Conservation (phyloP, 1,140 invertebrate genomes). For the Aphis gossypii region DNA sequence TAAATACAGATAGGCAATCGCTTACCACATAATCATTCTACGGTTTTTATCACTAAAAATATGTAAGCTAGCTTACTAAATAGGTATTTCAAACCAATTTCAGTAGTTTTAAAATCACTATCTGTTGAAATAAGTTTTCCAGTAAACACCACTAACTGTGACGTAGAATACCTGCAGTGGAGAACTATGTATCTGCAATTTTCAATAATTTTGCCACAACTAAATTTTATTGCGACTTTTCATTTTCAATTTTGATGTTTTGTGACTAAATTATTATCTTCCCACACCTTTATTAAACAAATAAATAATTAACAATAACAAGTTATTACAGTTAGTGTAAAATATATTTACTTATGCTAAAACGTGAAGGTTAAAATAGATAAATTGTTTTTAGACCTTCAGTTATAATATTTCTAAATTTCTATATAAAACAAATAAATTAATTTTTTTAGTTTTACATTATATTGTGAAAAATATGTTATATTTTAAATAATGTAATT, state of each 20-base stretch:
- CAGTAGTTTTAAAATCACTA: neutral
- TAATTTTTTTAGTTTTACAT: neutral
- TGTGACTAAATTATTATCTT: too few relatives aligned
- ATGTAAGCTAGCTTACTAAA: neutral
- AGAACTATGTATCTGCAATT: too few relatives aligned
- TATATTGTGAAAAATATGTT: neutral
- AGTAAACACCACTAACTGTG: too few relatives aligned
- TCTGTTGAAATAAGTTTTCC: neutral
- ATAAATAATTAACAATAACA: too few relatives aligned
- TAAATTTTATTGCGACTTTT: neutral
- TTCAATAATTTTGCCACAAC: neutral
- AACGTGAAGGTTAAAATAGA: too few relatives aligned
- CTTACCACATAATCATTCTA: neutral
- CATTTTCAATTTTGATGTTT: too few relatives aligned
- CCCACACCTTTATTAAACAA: too few relatives aligned
- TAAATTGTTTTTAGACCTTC: too few relatives aligned
- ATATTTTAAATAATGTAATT: neutral
- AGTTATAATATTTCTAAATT: neutral
- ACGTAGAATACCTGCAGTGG: too few relatives aligned
- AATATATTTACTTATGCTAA: neutral
- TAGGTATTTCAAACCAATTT: neutral
- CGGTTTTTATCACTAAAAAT: neutral
- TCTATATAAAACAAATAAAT: neutral
- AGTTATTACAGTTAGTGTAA: too few relatives aligned
- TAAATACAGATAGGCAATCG: neutral